Percentiles rank a stretch among this genome's conserved stretches.
Conservation (phyloP, 2,888 invertebrate species). For the Ophion costatus region DNA sequence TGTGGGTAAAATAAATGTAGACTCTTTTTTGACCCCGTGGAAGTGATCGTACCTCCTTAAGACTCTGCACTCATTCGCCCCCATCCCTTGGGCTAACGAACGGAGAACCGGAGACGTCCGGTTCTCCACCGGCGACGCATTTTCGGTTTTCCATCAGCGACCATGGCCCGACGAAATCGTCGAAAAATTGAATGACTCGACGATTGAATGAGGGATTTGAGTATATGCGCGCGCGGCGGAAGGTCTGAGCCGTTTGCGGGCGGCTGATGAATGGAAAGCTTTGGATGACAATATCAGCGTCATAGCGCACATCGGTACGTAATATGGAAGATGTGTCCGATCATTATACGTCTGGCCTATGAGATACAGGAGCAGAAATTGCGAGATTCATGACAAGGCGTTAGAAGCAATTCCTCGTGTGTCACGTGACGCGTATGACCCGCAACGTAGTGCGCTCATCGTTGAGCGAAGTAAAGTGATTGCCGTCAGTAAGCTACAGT, state of each 20-base stretch:
- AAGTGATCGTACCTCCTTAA: no score
- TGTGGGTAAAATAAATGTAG: no score
- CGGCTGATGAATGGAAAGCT: slow-evolving; percentile 59
- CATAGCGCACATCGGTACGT: slow-evolving; percentile 16
- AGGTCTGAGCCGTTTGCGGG: background rate
- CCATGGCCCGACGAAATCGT: background rate
- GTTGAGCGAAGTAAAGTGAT: slow-evolving; percentile 63
- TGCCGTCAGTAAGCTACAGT: slow-evolving; percentile 66
- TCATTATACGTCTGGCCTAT: slow-evolving; percentile 9
- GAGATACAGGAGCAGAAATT: slow-evolving; percentile 26
- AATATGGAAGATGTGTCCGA: background rate
- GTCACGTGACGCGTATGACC: slow-evolving; percentile 63
- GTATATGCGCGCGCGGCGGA: background rate
- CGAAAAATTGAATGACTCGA: background rate
- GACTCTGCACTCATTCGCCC: background rate
- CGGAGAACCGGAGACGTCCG: no score
- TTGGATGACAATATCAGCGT: slow-evolving; percentile 50
- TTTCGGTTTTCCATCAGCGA: background rate
- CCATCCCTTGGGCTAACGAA: background rate
- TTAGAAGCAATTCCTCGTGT: slow-evolving; percentile 62
- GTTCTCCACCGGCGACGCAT: background rate
- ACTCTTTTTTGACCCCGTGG: no score
- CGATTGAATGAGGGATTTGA: background rate
- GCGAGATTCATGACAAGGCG: slow-evolving; percentile 56
- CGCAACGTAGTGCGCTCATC: slow-evolving; percentile 43